Percentiles rank a stretch among this genome's conserved stretches.
Conservation (phyloP, 2,113 vertebrate species). For the Lipophrys pholis region DNA sequence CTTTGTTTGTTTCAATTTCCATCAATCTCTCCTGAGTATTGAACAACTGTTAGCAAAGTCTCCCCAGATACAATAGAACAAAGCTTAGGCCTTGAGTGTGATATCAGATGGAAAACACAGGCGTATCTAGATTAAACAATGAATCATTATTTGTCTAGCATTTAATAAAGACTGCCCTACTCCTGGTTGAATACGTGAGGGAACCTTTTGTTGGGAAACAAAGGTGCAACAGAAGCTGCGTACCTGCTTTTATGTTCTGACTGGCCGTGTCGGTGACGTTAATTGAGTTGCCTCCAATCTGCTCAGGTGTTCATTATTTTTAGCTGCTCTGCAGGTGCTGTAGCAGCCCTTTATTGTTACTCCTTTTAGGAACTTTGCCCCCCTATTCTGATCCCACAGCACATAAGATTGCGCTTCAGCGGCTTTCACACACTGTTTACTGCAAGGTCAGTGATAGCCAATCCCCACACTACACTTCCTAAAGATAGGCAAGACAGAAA, state of each 20-base stretch:
- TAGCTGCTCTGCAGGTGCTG: slow-evolving; percentile 82
- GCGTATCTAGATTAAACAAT: slow-evolving; percentile 92
- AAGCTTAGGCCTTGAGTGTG: slow-evolving; percentile 80
- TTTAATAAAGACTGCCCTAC: slow-evolving; percentile 88
- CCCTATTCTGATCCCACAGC: slow-evolving; percentile 73
- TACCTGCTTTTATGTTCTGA: slow-evolving; percentile 86
- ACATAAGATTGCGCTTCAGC: slow-evolving; percentile 82
- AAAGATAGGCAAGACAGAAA: slow-evolving; percentile 59
- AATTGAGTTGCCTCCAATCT: slow-evolving; percentile 86
- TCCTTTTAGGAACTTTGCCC: slow-evolving; percentile 70
- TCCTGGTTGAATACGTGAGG: slow-evolving; percentile 86
- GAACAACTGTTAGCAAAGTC: slow-evolving; percentile 85
- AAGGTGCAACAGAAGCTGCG: slow-evolving; percentile 88
- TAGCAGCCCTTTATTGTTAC: slow-evolving; percentile 66
- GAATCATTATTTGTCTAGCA: slow-evolving; percentile 90
- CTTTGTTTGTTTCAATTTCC: slow-evolving; percentile 36
- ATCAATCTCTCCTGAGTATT: slow-evolving; percentile 74
- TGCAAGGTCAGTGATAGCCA: slow-evolving; percentile 71
- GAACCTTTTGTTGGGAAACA: slow-evolving; percentile 90
- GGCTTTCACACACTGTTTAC: slow-evolving; percentile 77
- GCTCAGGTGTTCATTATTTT: slow-evolving; percentile 86
- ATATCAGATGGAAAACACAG: slow-evolving; percentile 88
- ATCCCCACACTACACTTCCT: slow-evolving; percentile 60
- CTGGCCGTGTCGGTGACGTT: slow-evolving; percentile 85
- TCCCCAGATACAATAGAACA: slow-evolving; percentile 81